A percentile compares a stretch with the other conserved stretches of the same genome.
These are phyloP conservation scores for Psilanteris sp. DNA, from an alignment of 1,140 invertebrate genomes.

Conservation along the genomic window DNA sequence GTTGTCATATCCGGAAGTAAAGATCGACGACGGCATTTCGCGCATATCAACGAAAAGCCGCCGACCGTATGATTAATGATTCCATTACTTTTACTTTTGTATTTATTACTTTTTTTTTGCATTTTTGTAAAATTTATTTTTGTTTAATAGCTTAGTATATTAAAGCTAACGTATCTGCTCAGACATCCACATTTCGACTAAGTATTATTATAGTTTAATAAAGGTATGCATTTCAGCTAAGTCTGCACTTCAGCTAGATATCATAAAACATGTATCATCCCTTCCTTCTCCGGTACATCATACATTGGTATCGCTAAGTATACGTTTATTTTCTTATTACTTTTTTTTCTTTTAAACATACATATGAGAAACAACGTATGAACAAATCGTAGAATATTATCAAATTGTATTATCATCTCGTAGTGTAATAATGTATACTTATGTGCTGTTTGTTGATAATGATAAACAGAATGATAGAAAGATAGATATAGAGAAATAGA, in stretches of 20 bases:
- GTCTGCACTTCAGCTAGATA: conserved; percentile 80
- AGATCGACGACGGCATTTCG: conserved; percentile 72
- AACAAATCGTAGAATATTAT: conserved; percentile 65
- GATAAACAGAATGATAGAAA: conserved; percentile 46
- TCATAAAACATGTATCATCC: conserved; percentile 80
- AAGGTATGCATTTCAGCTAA: conserved; percentile 79
- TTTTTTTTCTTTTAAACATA: conserved; percentile 71
- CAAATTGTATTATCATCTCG: conserved; percentile 64
- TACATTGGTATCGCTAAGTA: conserved; percentile 80
- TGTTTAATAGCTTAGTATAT: conserved; percentile 79
- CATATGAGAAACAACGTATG: conserved; percentile 64
- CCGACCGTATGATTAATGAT: conserved; percentile 72
- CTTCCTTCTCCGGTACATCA: conserved; percentile 79
- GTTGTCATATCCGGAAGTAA: conserved; percentile 80
- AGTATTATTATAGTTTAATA: conserved; percentile 80
- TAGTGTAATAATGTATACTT: conserved; percentile 65
- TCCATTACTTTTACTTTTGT: conserved; percentile 65
- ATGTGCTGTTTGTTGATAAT: conserved; percentile 60
- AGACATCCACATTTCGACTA: conserved; percentile 81
- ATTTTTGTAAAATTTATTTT: conserved; percentile 56
- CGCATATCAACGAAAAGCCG: conserved; percentile 70
- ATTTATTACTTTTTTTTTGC: conserved; percentile 60
- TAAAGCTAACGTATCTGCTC: conserved; percentile 81
- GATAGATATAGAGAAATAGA: conserved; percentile 32
- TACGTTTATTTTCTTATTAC: conserved; percentile 76